Conservation (phyloP, 2,888 invertebrate genomes). For the Eupeodes latifasciatus region DNA sequence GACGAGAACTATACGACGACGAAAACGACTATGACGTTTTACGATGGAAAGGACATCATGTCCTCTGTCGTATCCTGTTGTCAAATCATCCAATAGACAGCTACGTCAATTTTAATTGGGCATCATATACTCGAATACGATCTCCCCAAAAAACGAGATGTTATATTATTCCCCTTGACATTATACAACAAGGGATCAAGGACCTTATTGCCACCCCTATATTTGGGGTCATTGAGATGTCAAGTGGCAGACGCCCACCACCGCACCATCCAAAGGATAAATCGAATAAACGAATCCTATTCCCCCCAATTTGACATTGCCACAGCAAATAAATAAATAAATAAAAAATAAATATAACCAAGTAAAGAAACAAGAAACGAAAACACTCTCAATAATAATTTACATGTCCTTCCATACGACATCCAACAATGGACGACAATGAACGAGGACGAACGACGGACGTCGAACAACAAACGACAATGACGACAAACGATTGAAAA, state of each 20-base stretch:
- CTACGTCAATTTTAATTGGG: constrained; percentile 75
- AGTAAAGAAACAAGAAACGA: constrained; percentile 58
- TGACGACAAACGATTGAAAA: constrained; percentile 10
- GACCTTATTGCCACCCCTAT: constrained; percentile 53
- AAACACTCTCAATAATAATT: constrained; percentile 75
- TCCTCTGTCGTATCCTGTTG: constrained; percentile 43
- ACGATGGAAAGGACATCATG: constrained; percentile 20
- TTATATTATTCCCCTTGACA: constrained; percentile 45
- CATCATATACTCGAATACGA: constrained; percentile 63
- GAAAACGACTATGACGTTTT: constrained; percentile 9
- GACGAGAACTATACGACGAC: neutral
- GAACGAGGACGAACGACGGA: neutral
- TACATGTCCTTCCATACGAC: constrained; percentile 70
- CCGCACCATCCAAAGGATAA: constrained; percentile 41
- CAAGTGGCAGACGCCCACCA: constrained; percentile 40
- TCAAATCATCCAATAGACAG: constrained; percentile 73
- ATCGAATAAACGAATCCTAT: constrained; percentile 54
- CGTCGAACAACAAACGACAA: constrained; percentile 5
- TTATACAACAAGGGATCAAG: constrained; percentile 53
- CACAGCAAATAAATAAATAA: neutral
- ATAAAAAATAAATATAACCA: neutral
- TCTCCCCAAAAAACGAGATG: constrained; percentile 49
- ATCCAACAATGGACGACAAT: constrained; percentile 2
- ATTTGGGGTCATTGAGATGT: constrained; percentile 58
- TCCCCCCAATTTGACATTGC: constrained; percentile 30